These are phyloP conservation scores for Heliconius melpomene DNA, from an alignment of 1,140 invertebrate genomes.

Conservation along the genomic window DNA sequence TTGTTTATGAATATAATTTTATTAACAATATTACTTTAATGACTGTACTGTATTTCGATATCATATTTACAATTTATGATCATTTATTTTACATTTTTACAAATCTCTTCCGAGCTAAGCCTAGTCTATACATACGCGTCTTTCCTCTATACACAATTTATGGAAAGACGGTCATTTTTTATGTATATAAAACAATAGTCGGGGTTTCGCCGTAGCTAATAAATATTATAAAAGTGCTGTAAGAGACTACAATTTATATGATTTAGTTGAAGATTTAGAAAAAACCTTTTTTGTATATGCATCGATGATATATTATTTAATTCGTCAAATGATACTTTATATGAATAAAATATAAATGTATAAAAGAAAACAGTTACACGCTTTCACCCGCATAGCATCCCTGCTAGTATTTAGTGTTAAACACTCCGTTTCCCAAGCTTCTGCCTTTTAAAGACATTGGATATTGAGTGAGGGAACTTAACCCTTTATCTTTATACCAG, in stretches of 20 bases:
- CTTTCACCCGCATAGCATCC: no score
- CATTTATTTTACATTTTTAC: slow-evolving; percentile 76
- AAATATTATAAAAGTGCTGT: slow-evolving; percentile 31
- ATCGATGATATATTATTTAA: neutral
- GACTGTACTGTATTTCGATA: slow-evolving; percentile 70
- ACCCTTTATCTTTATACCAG: no score
- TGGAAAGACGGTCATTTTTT: slow-evolving; percentile 19
- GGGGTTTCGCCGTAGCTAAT: neutral
- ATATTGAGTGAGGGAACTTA: no score
- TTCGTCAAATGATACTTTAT: neutral
- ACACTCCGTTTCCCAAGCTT: neutral
- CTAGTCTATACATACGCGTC: slow-evolving; percentile 38
- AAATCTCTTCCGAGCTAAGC: slow-evolving; percentile 42
- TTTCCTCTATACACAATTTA: slow-evolving; percentile 33
- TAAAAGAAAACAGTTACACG: no score
- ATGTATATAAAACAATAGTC: slow-evolving; percentile 29
- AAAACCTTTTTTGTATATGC: neutral
- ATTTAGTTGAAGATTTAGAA: neutral
- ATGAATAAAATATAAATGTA: no score
- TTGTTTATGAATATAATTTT: slow-evolving; percentile 80
- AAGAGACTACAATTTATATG: slow-evolving; percentile 14
- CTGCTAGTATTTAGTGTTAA: neutral
- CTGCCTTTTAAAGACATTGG: no score
- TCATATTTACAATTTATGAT: slow-evolving; percentile 77
- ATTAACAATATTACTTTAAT: slow-evolving; percentile 80